Percentiles rank a stretch among this genome's conserved stretches.
phyloP scores from a whole-genome alignment of 2,797 vertebrate species.

The Mus spretus region DNA sequence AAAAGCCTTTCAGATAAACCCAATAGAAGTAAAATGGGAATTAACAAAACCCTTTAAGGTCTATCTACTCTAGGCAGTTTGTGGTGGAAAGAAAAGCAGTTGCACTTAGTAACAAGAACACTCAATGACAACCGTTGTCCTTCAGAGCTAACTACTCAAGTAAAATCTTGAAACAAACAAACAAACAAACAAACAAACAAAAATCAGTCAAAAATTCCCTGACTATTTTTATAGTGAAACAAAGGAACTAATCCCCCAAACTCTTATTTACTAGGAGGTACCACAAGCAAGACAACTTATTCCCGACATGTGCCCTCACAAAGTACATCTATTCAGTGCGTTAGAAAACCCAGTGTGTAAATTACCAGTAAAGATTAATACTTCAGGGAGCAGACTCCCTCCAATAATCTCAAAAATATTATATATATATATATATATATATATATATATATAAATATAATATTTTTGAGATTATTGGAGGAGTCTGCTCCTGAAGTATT shows the following conservation, averaged over 20 bases:
- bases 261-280: neutral
- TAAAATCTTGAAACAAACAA: neutral
- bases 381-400: neutral
- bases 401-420: conserved; percentile 32
- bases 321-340: neutral
- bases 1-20: neutral
- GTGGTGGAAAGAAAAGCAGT: neutral
- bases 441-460: neutral
- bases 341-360: neutral
- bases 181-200: conserved; percentile 4
- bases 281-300: neutral
- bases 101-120: neutral
- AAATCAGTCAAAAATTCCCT: neutral
- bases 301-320: conserved; percentile 7
- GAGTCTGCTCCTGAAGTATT: neutral
- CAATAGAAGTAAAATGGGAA: neutral
- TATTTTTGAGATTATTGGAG: conserved; percentile 20
- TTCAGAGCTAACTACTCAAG: neutral
- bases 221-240: conserved; percentile 4
- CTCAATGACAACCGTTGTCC: neutral
- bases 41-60: neutral
- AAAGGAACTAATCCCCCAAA: neutral
- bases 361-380: neutral
- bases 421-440: no score
- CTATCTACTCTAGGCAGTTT: conserved; percentile 15